Evolutionary conservation across 2,888 invertebrate genomes (phyloP), one percentile per base, ranked within the genome.

Genomic region (Homarus gammarus): DNA sequence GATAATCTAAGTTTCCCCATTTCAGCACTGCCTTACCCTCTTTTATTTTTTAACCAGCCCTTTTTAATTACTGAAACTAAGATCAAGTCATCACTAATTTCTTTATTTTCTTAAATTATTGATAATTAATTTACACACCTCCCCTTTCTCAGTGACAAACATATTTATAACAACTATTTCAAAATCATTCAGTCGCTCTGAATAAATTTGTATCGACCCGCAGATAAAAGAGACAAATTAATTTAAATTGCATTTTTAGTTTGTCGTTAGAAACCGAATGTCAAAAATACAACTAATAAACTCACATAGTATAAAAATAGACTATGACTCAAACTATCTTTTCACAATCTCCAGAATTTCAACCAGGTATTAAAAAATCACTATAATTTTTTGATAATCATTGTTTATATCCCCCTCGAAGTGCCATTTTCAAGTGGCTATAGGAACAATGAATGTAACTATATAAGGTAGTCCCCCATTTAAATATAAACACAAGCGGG

Each of bases 281-380:
- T 64, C 38, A 49, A 31, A 5, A 36, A 40, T 36, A 49, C n/a
- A 56, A 40, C 27, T 40, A 68, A 82, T 82, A n/a, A 64, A 36
- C 68, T 82, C 18, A 82, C 38, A 22, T 68, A 68, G 61, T n/a
- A 36, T 44, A 49, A 38, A 49, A 77, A 49, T 49, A 31, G 22
- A 82, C 82, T 82, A 82, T 82, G 82, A 68, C 82, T 82, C 68
- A 82, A 68, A 12, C 81, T 64, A n/a, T 38, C 10, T 27, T 73
- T 70, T 27, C 10, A 73, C 40, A 40, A 3, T n/a, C n/a, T n/a
- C n/a, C n/a, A n/a, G n/a, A n/a, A n/a, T n/a, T n/a, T n/a, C n/a
- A n/a, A n/a, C n/a, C n/a, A n/a, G n/a, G n/a, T n/a, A n/a, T n/a
- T n/a, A n/a, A n/a, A n/a, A n/a, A n/a, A n/a, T n/a, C n/a, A n/a